phyloP scores from a whole-genome alignment of 2,113 vertebrate genomes.

The Pionites leucogaster region DNA sequence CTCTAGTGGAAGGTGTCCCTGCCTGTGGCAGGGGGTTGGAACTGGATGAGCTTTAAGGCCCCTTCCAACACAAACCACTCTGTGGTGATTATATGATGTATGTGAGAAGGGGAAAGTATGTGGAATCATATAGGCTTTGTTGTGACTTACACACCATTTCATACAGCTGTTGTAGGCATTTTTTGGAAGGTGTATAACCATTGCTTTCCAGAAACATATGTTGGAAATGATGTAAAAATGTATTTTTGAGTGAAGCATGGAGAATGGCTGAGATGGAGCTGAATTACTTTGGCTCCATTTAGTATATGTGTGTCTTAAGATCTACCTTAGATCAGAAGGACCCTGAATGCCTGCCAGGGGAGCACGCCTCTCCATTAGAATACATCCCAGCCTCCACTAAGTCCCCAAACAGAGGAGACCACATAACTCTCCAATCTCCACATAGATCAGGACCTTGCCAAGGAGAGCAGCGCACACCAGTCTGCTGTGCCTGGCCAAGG shows the following conservation, averaged over 20 bases:
- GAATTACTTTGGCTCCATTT: background rate
- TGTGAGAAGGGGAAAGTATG: background rate
- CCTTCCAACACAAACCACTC: background rate
- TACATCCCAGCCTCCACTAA: background rate
- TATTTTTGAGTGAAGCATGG: background rate
- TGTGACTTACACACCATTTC: background rate
- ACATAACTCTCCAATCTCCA: background rate
- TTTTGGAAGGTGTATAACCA: background rate
- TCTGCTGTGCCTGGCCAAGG: background rate
- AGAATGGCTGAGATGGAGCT: background rate
- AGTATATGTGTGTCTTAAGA: background rate
- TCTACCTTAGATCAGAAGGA: background rate
- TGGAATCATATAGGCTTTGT: background rate
- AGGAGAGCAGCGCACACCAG: background rate
- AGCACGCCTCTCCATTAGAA: background rate
- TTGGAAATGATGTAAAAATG: background rate
- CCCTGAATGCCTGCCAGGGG: background rate
- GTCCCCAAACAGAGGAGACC: background rate
- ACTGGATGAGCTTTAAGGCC: background rate
- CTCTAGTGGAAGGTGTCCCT: too few species aligned
- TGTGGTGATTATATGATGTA: background rate
- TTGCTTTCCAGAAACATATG: background rate
- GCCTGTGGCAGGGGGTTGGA: too few species aligned
- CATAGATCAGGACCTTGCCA: background rate
- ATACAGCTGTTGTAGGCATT: background rate